Evolutionary conservation across 2,888 invertebrate species (phyloP).

Genomic region (Drosophila rellima): DNA sequence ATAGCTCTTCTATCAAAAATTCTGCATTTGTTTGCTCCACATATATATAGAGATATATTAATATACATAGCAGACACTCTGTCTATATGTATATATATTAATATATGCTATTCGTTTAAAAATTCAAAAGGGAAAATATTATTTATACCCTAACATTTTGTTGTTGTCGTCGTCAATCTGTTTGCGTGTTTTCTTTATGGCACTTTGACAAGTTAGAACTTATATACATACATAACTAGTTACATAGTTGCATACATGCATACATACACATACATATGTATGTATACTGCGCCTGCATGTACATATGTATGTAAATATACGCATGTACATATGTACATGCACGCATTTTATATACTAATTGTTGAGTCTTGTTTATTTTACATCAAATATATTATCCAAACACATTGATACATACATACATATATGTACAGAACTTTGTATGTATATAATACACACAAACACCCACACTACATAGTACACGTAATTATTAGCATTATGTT

Average conservation of each 20-base stretch:
- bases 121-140: conserved; percentile 3
- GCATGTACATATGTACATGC: conserved; percentile 24
- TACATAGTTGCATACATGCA: conserved; percentile 12
- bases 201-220: conserved; percentile 34
- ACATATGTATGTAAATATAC: conserved; percentile 20
- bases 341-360: conserved; percentile 55
- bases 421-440: conserved; percentile 3
- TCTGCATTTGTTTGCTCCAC: conserved; percentile 41
- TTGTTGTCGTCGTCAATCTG: conserved; percentile 52
- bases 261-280: conserved; percentile 21
- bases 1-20: conserved; percentile 17
- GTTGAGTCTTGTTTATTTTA: conserved; percentile 75
- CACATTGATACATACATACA: conserved; percentile 22
- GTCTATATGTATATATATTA: neutral
- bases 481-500: conserved; percentile 68
- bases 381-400: conserved; percentile 25
- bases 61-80: neutral
- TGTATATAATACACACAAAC: conserved; percentile 2
- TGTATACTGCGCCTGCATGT: conserved; percentile 25
- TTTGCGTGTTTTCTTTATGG: conserved; percentile 60
- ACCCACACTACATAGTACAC: conserved; percentile 18
- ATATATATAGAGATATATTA: neutral
- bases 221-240: neutral
- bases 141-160: conserved; percentile 33
- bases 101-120: conserved; percentile 7